Base-by-base conservation (phyloP, 2,797 vertebrate genomes). In the Tenualosa ilisha region DNA sequence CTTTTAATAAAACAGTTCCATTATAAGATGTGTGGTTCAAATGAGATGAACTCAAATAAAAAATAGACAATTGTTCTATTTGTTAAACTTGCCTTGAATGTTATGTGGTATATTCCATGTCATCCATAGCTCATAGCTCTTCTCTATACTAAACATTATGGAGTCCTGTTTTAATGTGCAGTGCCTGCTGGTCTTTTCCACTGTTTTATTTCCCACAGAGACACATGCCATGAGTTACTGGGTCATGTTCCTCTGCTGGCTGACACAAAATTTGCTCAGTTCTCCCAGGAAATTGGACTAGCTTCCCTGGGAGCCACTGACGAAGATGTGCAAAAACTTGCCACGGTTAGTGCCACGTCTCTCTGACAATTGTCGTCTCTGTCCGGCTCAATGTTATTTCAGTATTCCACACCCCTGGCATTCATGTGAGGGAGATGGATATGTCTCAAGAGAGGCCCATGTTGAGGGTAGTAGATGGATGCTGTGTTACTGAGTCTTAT, bases 221-320 rank as follows among this genome's bases (percentile, higher is more conserved):
- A 99, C 89, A 98, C 98, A 0, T 99, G 98, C 88, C 98, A 99
- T 40, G 98, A 99, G 89, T 96, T 99, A 43, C 90, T 99, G 92
- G 98, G 98, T 85, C 98, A 99, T 0, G 97, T 99, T 0, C 98
- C 98, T 81, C 96, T 99, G 17, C 96, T 99, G 85, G 98, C 98
- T 0, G 98, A 99, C 87, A 97, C 97, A 0, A 99, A 98, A 90
- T 99, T 99, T 88, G 97, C 98, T 79, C 97, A 99, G 88, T 99
- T 99, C 94, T 98, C 97, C 68, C 98, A 99, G 93, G 98, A 99
- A 91, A 98, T 99, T 87, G 98, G 98, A 50, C 92, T 99, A 86
- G 98, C 98, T 0, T 99, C 98, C 15, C 94, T 99, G 83, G 98
- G 98, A 85, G 97, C 98, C 1, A 96, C 97, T 0, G 97, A 99